Conservation (phyloP, 1,140 invertebrate genomes). For the Manduca sexta region DNA sequence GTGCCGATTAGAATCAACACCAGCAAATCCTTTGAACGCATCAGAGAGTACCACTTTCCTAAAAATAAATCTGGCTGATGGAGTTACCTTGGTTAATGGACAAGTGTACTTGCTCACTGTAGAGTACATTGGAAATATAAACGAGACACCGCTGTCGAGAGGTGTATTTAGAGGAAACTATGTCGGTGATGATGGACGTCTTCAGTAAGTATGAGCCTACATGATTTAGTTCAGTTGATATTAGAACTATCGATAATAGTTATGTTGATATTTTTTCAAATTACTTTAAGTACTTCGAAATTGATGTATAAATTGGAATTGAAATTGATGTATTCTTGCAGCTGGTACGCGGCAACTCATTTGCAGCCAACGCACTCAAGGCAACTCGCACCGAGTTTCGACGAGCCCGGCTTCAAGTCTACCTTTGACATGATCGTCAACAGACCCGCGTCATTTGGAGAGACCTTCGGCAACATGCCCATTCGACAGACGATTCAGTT, state of each 20-base stretch:
- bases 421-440: slow-evolving; percentile 75
- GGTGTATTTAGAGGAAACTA: slow-evolving; percentile 62
- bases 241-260: too few species aligned
- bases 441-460: slow-evolving; percentile 37
- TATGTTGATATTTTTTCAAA: too few species aligned
- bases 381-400: slow-evolving; percentile 91
- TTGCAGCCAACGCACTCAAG: slow-evolving; percentile 90
- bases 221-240: too few species aligned
- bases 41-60: slow-evolving; percentile 47
- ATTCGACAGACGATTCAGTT: slow-evolving; percentile 24
- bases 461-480: slow-evolving; percentile 56
- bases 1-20: slow-evolving; percentile 20
- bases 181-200: slow-evolving; percentile 32
- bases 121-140: slow-evolving; percentile 54
- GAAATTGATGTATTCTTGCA: slow-evolving; percentile 41
- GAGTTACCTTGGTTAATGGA: slow-evolving; percentile 31
- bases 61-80: slow-evolving; percentile 39
- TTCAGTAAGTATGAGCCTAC: slow-evolving; percentile 41
- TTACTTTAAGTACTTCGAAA: too few species aligned
- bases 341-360: slow-evolving; percentile 84
- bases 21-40: slow-evolving; percentile 32
- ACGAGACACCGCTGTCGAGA: slow-evolving; percentile 58
- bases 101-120: slow-evolving; percentile 34
- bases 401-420: slow-evolving; percentile 92
- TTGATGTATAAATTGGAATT: too few species aligned